A percentile compares a stretch with the other conserved stretches of the same genome.
Evolutionary conservation across 2,113 vertebrate species (phyloP).

Genomic region (Pavo muticus): DNA sequence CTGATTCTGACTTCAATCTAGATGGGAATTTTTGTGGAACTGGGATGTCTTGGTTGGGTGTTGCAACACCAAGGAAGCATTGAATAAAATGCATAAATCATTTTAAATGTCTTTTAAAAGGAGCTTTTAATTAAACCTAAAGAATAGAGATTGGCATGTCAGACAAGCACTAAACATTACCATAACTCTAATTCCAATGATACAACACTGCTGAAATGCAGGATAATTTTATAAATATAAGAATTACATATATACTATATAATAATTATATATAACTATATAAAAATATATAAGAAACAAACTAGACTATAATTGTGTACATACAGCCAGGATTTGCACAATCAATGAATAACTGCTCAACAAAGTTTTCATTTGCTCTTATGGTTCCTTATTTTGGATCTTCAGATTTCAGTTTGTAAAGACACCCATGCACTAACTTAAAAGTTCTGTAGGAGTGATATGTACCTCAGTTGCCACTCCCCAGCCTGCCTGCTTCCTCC

Average conservation of each 20-base stretch:
- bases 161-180: not conserved
- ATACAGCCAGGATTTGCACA: not conserved
- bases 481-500: not conserved
- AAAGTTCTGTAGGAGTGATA: not conserved
- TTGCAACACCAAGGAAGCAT: not conserved
- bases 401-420: not conserved
- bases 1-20: not conserved
- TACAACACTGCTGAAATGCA: not conserved
- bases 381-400: not conserved
- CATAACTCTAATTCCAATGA: not conserved
- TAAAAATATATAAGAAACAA: no score
- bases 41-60: not conserved
- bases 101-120: not conserved
- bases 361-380: not conserved
- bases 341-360: not conserved
- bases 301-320: not conserved
- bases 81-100: not conserved
- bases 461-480: rapidly evolving
- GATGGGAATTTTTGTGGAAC: no score
- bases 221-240: not conserved
- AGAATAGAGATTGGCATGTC: not conserved
- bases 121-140: not conserved
- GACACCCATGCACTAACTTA: not conserved
- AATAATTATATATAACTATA: no score
- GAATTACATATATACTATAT: not conserved